phyloP scores from a whole-genome alignment of 1,140 invertebrate species.

The Drosophila pachea region DNA sequence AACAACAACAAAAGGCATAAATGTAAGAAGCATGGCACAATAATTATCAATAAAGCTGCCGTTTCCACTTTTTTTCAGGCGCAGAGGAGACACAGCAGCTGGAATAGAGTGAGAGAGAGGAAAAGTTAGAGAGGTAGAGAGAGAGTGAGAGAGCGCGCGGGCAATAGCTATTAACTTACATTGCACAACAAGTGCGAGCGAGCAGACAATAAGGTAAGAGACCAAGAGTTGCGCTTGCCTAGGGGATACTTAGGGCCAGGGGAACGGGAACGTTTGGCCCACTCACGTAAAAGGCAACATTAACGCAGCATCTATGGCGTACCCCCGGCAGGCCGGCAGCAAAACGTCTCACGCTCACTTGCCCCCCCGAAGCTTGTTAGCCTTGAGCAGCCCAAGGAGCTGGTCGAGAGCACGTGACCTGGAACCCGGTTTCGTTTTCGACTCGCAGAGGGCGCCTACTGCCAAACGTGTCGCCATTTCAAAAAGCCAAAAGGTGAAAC shows the following conservation, averaged over 20 bases:
- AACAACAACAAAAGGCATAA: slow-evolving; percentile 17
- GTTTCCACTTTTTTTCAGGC: slow-evolving; percentile 11
- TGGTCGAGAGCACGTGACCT: slow-evolving; percentile 54
- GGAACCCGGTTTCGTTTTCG: slow-evolving; percentile 23
- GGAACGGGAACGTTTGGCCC: not conserved
- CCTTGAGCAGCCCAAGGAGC: slow-evolving; percentile 44
- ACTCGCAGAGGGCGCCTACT: slow-evolving; percentile 13
- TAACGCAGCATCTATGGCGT: slow-evolving; percentile 52
- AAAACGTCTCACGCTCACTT: slow-evolving; percentile 50
- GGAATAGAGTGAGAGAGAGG: not conserved
- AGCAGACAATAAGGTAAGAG: slow-evolving; percentile 17
- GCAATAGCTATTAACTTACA: slow-evolving; percentile 73
- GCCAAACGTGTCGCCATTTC: slow-evolving; percentile 37
- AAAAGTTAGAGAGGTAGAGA: not conserved
- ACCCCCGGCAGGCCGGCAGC: slow-evolving; percentile 5
- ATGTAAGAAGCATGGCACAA: slow-evolving; percentile 59
- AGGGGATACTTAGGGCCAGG: not conserved
- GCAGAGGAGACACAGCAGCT: slow-evolving; percentile 6
- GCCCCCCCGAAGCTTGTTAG: slow-evolving; percentile 65
- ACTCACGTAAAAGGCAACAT: slow-evolving; percentile 72
- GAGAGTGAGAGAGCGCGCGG: not conserved
- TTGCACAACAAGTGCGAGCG: slow-evolving; percentile 62
- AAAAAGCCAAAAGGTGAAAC: slow-evolving; percentile 21
- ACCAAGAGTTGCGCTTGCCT: not conserved
- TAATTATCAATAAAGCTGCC: slow-evolving; percentile 72